These are phyloP conservation scores for Talpa occidentalis DNA, from an alignment of 2,113 vertebrate genomes.

Conservation along the genomic window DNA sequence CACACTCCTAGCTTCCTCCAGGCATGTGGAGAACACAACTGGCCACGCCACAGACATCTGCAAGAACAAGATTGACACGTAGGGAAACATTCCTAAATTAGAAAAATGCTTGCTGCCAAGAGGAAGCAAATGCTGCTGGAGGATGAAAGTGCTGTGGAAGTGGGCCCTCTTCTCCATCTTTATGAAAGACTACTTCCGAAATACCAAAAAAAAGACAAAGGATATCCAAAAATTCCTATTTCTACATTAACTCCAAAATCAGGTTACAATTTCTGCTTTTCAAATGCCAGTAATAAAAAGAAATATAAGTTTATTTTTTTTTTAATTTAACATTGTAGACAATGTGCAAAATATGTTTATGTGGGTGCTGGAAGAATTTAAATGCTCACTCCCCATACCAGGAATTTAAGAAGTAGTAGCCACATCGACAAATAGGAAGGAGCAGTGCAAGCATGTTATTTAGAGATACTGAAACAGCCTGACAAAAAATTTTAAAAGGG, in stretches of 20 bases:
- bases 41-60: background rate
- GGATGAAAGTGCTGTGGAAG: background rate
- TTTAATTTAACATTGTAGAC: background rate
- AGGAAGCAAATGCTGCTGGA: background rate
- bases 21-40: background rate
- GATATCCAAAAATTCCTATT: background rate
- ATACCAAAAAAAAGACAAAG: background rate
- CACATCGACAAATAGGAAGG: background rate
- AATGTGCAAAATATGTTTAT: background rate
- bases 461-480: background rate
- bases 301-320: background rate
- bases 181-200: background rate
- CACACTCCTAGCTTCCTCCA: background rate
- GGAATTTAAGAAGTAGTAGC: background rate
- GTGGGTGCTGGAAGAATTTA: background rate
- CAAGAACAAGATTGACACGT: background rate
- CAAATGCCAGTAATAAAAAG: conserved; percentile 26
- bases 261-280: conserved; percentile 14
- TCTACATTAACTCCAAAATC: background rate
- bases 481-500: background rate
- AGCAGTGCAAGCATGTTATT: background rate
- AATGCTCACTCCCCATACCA: background rate
- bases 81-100: background rate
- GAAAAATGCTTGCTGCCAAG: background rate
- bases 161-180: background rate